Evolutionary conservation across 2,797 vertebrate species (phyloP), one percentile per base, ranked within the genome.

Genomic region (Protonibea diacanthus): DNA sequence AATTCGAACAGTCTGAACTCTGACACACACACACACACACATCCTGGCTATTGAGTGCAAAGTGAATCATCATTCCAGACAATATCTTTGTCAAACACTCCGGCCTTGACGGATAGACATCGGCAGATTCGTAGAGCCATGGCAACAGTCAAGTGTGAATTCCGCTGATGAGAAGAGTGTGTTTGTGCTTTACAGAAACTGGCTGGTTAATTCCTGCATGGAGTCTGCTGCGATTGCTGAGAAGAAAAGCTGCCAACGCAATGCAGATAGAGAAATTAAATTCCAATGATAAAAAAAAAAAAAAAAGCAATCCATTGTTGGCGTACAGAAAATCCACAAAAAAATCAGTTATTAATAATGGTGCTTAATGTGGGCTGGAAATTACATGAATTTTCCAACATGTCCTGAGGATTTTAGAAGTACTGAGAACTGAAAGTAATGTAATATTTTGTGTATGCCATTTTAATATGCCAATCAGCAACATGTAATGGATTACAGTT

Each of bases 11-110:
- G 77, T 60, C 61, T 80, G 62, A 45, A 53, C 53, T 69, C 59
- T 52, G 23, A 33, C 33, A 49, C 33, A 48, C 42, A 57, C 78
- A 70, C 52, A 42, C 55, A 47, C 82, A 62, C 78, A 79, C 80
- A 74, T 42, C 55, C 63, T 14, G 40, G 65, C 87, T 87, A 77
- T 89, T 90, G 85, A 92, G 82, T 66, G 85, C 74, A 77, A 91
- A 84, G 88, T 91, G 90, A 92, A 92, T 94, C 93, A 90, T 92
- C 80, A 55, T 77, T 80, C 78, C 89, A 89, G 86, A 93, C 91
- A 91, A 93, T 88, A 94, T 91, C 93, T 94, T 93, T 93, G 92
- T 94, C 91, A 92, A 93, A 94, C 89, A 90, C 71, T 72, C 67
- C 74, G 92, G 93, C 93, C 93, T 95, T 95, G 94, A 93, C 82